Conservation (phyloP, 2,113 vertebrate genomes). For the Phrynosoma blainvillii region DNA sequence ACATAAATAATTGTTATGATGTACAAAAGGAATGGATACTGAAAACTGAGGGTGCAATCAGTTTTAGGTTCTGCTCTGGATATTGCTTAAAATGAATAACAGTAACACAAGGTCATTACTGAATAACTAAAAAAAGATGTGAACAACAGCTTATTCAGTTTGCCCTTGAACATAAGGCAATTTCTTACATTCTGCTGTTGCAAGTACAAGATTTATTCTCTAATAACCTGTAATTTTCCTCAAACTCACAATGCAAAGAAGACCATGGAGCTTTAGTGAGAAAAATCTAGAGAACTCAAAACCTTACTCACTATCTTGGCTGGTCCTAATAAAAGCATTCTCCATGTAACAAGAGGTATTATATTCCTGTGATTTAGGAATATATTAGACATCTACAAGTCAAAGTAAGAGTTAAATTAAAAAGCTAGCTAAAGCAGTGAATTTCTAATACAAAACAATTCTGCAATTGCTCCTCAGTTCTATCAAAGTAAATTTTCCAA, state of each 20-base stretch:
- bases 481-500: conserved; percentile 61
- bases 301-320: background rate
- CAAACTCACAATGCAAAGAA: background rate
- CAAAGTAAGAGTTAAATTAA: conserved; percentile 35
- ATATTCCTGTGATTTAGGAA: background rate
- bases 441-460: conserved; percentile 57
- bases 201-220: background rate
- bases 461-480: conserved; percentile 52
- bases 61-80: background rate
- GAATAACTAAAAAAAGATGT: background rate
- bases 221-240: background rate
- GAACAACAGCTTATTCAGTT: background rate
- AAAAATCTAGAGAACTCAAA: background rate
- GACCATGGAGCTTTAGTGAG: background rate
- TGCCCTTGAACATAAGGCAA: background rate
- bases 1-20: background rate
- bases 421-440: background rate
- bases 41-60: background rate
- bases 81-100: background rate
- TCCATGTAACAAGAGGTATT: background rate
- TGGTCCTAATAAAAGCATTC: background rate
- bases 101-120: background rate
- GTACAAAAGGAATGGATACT: background rate
- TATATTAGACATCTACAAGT: conserved; percentile 28
- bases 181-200: background rate